These are phyloP conservation scores for Semnopithecus entellus DNA, from an alignment of 2,113 vertebrate genomes.

Conservation along the genomic window DNA sequence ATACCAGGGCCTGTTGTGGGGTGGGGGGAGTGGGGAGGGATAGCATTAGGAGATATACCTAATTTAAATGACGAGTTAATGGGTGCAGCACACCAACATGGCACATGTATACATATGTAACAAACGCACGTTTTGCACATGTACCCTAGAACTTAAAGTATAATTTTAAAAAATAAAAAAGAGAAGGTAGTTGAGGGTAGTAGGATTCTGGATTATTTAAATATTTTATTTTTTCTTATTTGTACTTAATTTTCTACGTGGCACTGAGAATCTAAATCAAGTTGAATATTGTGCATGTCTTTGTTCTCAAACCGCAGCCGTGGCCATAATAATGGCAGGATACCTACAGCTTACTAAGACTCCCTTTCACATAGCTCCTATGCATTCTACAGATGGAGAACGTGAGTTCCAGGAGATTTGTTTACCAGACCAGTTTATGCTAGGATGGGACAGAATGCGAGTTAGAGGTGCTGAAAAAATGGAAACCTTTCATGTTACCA, in stretches of 20 bases:
- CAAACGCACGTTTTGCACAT: too few species aligned
- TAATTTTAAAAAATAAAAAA: too few species aligned
- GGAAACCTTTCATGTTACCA: background rate
- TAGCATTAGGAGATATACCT: too few species aligned
- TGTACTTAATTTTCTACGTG: background rate
- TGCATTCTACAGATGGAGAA: background rate
- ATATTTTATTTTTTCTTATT: background rate
- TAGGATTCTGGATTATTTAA: background rate
- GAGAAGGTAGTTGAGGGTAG: background rate
- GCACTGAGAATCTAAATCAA: background rate
- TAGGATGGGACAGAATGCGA: background rate
- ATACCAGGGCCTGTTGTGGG: too few species aligned
- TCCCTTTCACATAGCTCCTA: background rate
- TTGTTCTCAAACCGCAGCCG: background rate
- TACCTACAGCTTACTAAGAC: background rate
- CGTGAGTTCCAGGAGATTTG: too few species aligned
- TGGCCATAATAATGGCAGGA: background rate
- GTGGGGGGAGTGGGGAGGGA: too few species aligned
- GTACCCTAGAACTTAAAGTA: too few species aligned
- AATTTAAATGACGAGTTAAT: too few species aligned
- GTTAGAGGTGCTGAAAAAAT: background rate
- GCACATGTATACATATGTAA: too few species aligned
- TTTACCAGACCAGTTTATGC: background rate
- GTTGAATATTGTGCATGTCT: background rate
- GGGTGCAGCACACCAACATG: too few species aligned